Base-by-base conservation (phyloP, 2,888 invertebrate species). In the Aquatica leii region DNA sequence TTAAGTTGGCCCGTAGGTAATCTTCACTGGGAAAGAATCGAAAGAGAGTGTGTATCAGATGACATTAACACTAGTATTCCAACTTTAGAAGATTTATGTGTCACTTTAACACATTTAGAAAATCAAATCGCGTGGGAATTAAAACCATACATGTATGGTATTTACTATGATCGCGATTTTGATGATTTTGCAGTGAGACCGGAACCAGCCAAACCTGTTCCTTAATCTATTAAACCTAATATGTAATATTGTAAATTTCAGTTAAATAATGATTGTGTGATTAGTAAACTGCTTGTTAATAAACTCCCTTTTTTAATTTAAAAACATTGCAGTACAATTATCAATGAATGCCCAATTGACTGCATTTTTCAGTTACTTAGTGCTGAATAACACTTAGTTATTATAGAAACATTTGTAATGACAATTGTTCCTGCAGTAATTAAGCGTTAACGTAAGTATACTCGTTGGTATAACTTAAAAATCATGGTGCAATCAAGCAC, bases 81-180 rank as follows among this genome's bases (percentile, higher is more conserved):
- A 1, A 93, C 92, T 0, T 81, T 97, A 56, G 93, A 94, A 80
- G 97, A 97, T 84, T 87, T 98, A 66, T 97, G 95, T 12, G 88
- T 98, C 1, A 83, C 82, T 34, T 84, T 93, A 57, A 92, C 90
- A 0, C 77, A 83, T 1, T 86, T 97, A 85, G 95, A 95, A 80
- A 86, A 90, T 67, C 90, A 91, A 79, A 89, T 88, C n/a, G 89
- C 90, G 0, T 96, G 92, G 91, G 93, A 94, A 77, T 79, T 96
- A 69, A 87, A 86, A 74, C 90, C 90, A 1, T 90, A 81, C 81
- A 86, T 89, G 49, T 86, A 87, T 17, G 87, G 87, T 69, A 84
- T 85, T 65, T 91, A 92, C 81, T 92, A 94, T 78, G 88, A 89
- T 69, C 89, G 89, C 57, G 86, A 89, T 73, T 74, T 93, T 18